Evolutionary conservation across 1,140 invertebrate genomes (phyloP), one percentile per base, ranked within the genome.

Genomic region (Rhagoletis zephyria): DNA sequence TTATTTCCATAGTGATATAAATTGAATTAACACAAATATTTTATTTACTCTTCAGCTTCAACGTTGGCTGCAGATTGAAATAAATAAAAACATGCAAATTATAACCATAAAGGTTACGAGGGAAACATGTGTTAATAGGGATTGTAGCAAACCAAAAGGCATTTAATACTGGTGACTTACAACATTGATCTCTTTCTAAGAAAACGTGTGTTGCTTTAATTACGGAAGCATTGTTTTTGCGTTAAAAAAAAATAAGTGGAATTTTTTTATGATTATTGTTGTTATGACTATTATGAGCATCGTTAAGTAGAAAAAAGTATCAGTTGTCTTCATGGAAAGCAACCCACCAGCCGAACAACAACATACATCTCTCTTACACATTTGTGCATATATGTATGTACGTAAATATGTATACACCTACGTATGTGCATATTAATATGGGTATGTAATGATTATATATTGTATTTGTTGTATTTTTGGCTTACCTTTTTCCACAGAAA

Each of bases 11-110:
- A 30, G 30, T 30, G 30, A 30, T 30, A 30, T 30, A 30, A 67
- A 40, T 67, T 67, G 10, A 67, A 67, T 40, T 67, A 40, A 67
- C 19, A 67, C 42, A 67, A 67, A 67, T 67, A 67, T 42, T 67
- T 67, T 40, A 30, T 12, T 9, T 40, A 12, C 64, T 40, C 40
- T 42, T 30, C 40, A 10, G 2, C 64, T 3, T 30, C 30, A 64
- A 19, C 63, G 5, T n/a, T 40, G 10, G 65, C 65, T 67, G n/a
- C 4, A 67, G 65, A 30, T 67, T 67, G 9, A 67, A 12, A 67
- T 67, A 67, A 67, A 42, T 12, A 42, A 30, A 67, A 67, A 67
- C 59, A 60, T 12, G 12, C 59, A 30, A 30, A n/a, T 74, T 16
- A 74, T 16, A 74, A 74, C 3, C 42, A 45, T 48, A 12, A 30